Evolutionary conservation across 2,888 invertebrate species (phyloP).

Genomic region (Drosophila anceps): DNA sequence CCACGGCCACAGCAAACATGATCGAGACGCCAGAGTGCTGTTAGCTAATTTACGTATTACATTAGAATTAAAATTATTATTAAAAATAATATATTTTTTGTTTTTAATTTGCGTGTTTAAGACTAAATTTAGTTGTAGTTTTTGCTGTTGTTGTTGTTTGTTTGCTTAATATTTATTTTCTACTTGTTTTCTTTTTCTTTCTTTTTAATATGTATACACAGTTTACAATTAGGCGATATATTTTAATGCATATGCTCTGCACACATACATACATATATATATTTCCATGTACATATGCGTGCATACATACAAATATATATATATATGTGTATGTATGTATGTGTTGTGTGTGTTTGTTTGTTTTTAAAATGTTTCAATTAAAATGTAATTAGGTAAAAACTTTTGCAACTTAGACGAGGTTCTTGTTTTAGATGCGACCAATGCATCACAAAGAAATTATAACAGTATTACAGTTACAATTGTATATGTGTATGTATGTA

Average conservation of each 20-base stretch:
- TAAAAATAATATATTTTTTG: constrained; percentile 24
- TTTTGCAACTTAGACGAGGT: constrained; percentile 77
- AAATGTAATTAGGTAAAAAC: constrained; percentile 63
- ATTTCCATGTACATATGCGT: constrained; percentile 12
- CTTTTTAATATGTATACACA: constrained; percentile 57
- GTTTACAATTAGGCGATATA: constrained; percentile 51
- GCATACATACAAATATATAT: constrained; percentile 9
- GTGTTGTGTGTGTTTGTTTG: constrained; percentile 2
- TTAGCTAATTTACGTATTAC: constrained; percentile 56
- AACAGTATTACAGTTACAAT: constrained; percentile 53
- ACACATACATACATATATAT: constrained; percentile 17
- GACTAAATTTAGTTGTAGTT: constrained; percentile 48
- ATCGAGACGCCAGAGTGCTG: constrained; percentile 37
- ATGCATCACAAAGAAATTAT: constrained; percentile 79
- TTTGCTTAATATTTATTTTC: constrained; percentile 34
- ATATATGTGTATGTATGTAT: constrained; percentile 6
- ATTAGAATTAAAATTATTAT: constrained; percentile 28
- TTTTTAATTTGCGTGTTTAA: constrained; percentile 27
- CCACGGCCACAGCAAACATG: constrained; percentile 36
- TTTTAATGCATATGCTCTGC: constrained; percentile 9
- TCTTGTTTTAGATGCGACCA: constrained; percentile 84
- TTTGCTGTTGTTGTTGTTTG: constrained; percentile 22
- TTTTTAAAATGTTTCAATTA: constrained; percentile 42
- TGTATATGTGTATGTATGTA: constrained; percentile 31
- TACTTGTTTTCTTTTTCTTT: constrained; percentile 7